Evolutionary conservation across 2,888 invertebrate genomes (phyloP).

Genomic region (Aporophyla nigra): DNA sequence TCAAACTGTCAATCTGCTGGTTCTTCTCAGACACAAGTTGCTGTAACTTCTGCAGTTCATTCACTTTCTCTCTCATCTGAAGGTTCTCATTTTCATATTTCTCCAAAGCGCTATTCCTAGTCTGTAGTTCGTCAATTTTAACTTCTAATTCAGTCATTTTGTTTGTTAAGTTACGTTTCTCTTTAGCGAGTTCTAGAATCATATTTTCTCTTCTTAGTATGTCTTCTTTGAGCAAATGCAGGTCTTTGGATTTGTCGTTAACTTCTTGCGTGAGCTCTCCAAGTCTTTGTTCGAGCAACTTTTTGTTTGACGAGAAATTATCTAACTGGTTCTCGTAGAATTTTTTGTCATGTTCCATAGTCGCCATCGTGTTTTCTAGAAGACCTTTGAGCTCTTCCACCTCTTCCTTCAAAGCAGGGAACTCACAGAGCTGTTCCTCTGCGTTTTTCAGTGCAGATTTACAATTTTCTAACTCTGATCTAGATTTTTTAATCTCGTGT

Average conservation of each 20-base stretch:
- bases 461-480: constrained; percentile 89
- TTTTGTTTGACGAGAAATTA: constrained; percentile 88
- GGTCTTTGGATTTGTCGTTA: constrained; percentile 88
- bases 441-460: constrained; percentile 90
- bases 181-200: constrained; percentile 90
- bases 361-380: constrained; percentile 88
- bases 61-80: constrained; percentile 87
- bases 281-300: constrained; percentile 90
- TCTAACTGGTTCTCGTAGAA: constrained; percentile 91
- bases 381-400: constrained; percentile 87
- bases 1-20: constrained; percentile 89
- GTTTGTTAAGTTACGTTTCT: constrained; percentile 89
- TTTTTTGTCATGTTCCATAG: constrained; percentile 89
- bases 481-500: constrained; percentile 90
- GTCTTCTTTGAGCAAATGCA: constrained; percentile 90
- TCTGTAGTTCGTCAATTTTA: constrained; percentile 87
- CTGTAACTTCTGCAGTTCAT: constrained; percentile 88
- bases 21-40: constrained; percentile 90
- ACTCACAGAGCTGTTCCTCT: constrained; percentile 89
- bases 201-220: constrained; percentile 90
- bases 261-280: constrained; percentile 90
- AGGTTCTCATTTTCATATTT: constrained; percentile 85
- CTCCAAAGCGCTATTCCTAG: constrained; percentile 82
- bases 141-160: constrained; percentile 88
- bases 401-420: constrained; percentile 87